These are phyloP conservation scores for Trachelus iudaicus DNA, from an alignment of 2,888 invertebrate species.

Conservation along the genomic window DNA sequence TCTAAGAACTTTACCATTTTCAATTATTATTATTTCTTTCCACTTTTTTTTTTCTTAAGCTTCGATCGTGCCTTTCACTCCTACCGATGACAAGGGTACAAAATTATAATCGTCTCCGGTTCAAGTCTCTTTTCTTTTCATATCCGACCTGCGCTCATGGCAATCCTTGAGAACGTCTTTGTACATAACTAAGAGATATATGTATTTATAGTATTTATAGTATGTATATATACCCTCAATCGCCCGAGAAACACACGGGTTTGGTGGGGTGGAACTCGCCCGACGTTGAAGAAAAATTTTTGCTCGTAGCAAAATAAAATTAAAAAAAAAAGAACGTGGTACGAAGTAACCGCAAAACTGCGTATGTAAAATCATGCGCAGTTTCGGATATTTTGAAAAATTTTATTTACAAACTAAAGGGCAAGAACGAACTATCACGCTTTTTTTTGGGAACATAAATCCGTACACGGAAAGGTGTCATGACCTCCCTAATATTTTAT, in stretches of 20 bases:
- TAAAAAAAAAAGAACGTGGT: not conserved
- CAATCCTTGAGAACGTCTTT: slow-evolving; percentile 33
- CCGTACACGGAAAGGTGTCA: slow-evolving; percentile 39
- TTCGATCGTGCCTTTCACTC: slow-evolving; percentile 20
- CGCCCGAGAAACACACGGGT: slow-evolving; percentile 25
- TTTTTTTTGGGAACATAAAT: slow-evolving; percentile 35
- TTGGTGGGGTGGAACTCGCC: slow-evolving; percentile 25
- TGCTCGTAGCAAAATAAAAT: not conserved
- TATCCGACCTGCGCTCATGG: slow-evolving; percentile 12
- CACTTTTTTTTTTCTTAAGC: slow-evolving; percentile 11
- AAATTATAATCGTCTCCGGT: slow-evolving; percentile 53
- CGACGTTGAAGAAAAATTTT: slow-evolving; percentile 11
- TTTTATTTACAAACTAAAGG: slow-evolving; percentile 46
- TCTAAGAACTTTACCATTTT: not conserved
- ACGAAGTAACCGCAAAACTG: not conserved
- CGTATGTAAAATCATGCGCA: not conserved
- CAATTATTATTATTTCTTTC: slow-evolving; percentile 3
- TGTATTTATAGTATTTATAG: slow-evolving; percentile 11
- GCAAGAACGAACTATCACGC: slow-evolving; percentile 26
- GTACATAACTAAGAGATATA: slow-evolving; percentile 38
- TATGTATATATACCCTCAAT: slow-evolving; percentile 26
- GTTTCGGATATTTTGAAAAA: slow-evolving; percentile 11
- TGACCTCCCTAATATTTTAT: slow-evolving; percentile 33
- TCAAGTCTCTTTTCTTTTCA: slow-evolving; percentile 24
- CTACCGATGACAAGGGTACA: slow-evolving; percentile 48